Conservation (phyloP, 2,113 vertebrate species). For the Vireo altiloquus region DNA sequence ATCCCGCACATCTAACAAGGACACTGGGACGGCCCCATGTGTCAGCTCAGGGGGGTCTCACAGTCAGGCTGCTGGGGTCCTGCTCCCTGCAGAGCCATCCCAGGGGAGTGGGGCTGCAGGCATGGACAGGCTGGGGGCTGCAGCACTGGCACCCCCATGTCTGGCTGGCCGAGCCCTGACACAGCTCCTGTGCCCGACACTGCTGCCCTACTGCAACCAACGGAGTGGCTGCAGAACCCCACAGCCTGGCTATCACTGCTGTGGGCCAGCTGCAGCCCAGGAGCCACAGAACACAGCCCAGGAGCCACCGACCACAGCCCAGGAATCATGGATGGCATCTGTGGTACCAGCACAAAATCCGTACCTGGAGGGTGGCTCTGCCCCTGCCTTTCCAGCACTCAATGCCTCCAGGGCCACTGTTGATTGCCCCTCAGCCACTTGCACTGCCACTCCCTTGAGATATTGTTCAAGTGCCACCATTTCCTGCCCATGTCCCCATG, state of each 20-base stretch:
- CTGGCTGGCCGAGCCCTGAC: rapidly evolving
- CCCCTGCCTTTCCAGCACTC: not conserved
- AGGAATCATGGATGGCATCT: not conserved
- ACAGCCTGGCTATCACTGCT: not conserved
- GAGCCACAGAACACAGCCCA: not conserved
- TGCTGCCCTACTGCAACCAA: rapidly evolving
- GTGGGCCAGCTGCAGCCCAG: not conserved
- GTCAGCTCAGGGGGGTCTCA: not conserved
- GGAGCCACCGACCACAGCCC: not conserved
- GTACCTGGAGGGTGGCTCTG: not conserved
- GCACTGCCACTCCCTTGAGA: not conserved
- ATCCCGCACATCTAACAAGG: rapidly evolving
- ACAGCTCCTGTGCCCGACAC: rapidly evolving
- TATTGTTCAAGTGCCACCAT: not conserved
- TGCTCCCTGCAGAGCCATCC: not conserved
- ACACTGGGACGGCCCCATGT: not conserved
- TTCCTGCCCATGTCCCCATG: rapidly evolving
- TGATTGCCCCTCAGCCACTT: not conserved
- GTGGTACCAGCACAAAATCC: rapidly evolving
- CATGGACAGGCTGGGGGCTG: not conserved
- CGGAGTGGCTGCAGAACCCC: not conserved
- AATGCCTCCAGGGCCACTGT: rapidly evolving
- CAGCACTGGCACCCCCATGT: rapidly evolving
- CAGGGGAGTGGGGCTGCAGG: not conserved
- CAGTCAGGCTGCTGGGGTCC: rapidly evolving